These are phyloP conservation scores for Aphyosemion australe DNA, from an alignment of 2,113 vertebrate genomes.

Conservation along the genomic window DNA sequence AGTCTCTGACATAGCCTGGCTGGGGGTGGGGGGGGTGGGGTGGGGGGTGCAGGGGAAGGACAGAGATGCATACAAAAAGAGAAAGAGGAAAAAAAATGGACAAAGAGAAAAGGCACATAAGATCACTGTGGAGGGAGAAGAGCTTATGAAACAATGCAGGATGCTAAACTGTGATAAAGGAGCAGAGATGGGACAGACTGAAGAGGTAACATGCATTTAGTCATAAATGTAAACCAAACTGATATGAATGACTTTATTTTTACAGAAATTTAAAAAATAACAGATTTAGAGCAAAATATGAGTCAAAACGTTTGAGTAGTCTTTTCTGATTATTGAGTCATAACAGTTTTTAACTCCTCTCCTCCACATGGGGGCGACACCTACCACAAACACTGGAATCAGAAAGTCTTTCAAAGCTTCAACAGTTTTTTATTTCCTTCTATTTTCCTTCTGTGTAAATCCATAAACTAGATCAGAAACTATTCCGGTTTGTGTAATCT, in stretches of 20 bases:
- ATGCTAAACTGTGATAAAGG: conserved; percentile 62
- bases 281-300: background rate
- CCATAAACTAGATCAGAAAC: conserved; percentile 18
- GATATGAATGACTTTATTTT: background rate
- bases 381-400: background rate
- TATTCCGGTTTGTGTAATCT: conserved; percentile 13
- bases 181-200: conserved; percentile 48
- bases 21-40: conserved; percentile 84
- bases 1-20: conserved; percentile 99
- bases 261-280: background rate
- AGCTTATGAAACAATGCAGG: conserved; percentile 65
- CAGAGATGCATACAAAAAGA: conserved; percentile 61
- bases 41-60: conserved; percentile 68
- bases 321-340: no score
- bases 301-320: conserved; percentile 2
- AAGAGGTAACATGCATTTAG: conserved; percentile 74
- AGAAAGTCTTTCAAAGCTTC: background rate
- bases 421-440: background rate
- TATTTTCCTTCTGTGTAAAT: conserved; percentile 37
- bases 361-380: conserved; percentile 63
- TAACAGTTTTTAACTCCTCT: background rate
- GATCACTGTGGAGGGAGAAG: conserved; percentile 81
- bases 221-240: conserved; percentile 43
- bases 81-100: conserved; percentile 63
- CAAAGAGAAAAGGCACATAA: conserved; percentile 82